Evolutionary conservation across 1,140 invertebrate species (phyloP), one percentile per base, ranked within the genome.

Genomic region (Cyphomyrmex costatus): DNA sequence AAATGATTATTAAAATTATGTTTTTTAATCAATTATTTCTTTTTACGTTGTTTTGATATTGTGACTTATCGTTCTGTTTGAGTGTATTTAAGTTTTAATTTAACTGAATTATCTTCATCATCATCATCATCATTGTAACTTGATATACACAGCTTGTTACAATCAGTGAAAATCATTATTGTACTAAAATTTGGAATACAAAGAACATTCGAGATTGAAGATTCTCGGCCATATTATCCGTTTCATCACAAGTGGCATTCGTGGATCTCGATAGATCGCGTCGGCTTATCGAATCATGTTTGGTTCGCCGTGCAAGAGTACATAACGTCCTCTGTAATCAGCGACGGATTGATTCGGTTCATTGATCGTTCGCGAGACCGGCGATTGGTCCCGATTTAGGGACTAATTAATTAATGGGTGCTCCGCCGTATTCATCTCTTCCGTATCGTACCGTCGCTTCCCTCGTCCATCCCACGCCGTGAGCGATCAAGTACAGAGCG

Each of bases 391-490:
- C 82, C 86, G 87, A 89, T 93, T 92, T 88, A 71, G 89, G 58
- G 76, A 88, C 87, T 93, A 92, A 92, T 93, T 93, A 93, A 93
- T 93, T 93, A 92, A 92, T 91, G 92, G 88, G 82, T 77, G 85
- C 74, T 86, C 85, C 83, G 71, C 68, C 33, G 87, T 76, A 83
- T 83, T 83, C 79, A 74, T 83, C 79, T 83, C 79, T 83, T 83
- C 79, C 79, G 79, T 83, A 73, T 56, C 78, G 46, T 33, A 51
- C 42, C n/a, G 33, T 19, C 33, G 27, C 85, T 68, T 36, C 46
- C 36, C 19, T 56, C 4, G 7, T 1, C 1, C 10, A 1, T 24
- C n/a, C 33, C 12, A 21, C n/a, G 51, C 84, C 21, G 36, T 66
- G 73, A 66, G 60, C 77, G 70, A 71, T 89, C 76, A 71, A 89